These are phyloP conservation scores for Sebastes umbrosus DNA, from an alignment of 2,797 vertebrate genomes.

Conservation along the genomic window DNA sequence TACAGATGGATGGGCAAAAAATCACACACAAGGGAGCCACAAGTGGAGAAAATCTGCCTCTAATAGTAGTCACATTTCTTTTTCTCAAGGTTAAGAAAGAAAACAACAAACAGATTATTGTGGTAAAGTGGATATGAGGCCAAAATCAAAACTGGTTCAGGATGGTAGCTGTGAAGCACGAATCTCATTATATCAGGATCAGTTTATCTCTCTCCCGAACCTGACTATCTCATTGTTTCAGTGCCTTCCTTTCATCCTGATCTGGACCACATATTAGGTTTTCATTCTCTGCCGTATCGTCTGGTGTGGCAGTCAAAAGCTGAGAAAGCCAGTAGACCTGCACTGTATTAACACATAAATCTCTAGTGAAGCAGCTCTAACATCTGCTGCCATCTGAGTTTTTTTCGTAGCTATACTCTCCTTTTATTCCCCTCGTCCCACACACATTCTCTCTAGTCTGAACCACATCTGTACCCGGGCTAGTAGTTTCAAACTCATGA, in stretches of 20 bases:
- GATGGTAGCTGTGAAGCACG: neutral
- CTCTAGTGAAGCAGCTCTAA: slow-evolving; percentile 34
- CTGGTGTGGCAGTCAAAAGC: neutral
- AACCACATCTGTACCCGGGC: slow-evolving; percentile 5
- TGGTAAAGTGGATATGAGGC: neutral
- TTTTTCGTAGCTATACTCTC: slow-evolving; percentile 9
- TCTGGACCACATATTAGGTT: slow-evolving; percentile 42
- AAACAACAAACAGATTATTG: neutral
- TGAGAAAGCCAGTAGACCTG: slow-evolving; percentile 22
- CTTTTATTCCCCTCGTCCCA: slow-evolving; percentile 1
- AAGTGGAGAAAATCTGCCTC: neutral
- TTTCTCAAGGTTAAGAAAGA: neutral
- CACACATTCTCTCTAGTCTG: slow-evolving; percentile 9
- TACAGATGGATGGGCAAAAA: neutral
- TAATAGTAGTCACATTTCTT: neutral
- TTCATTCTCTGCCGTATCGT: slow-evolving; percentile 50
- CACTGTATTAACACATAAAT: slow-evolving; percentile 58
- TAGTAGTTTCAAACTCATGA: slow-evolving; percentile 64
- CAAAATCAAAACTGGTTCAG: neutral
- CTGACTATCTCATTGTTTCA: neutral
- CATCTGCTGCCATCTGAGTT: slow-evolving; percentile 50
- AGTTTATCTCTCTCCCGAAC: neutral
- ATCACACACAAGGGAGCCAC: neutral
- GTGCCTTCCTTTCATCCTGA: slow-evolving; percentile 4
- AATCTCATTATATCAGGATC: slow-evolving; percentile 3